Evolutionary conservation across 2,797 vertebrate species (phyloP).

Genomic region (Pampus argenteus): DNA sequence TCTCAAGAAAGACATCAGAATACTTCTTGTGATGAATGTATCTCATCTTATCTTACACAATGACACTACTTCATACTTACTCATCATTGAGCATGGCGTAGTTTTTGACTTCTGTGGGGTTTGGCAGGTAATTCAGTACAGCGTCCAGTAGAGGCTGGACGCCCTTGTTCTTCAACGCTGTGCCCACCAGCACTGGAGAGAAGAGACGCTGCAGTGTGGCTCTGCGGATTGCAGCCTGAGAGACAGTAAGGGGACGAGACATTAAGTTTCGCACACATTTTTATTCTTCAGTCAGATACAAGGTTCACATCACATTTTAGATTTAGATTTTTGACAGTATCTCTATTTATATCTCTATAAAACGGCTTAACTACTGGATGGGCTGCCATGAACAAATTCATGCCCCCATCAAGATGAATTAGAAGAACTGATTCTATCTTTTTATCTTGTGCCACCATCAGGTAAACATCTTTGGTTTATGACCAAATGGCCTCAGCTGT

Average conservation of each 20-base stretch:
- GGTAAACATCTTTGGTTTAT: no score
- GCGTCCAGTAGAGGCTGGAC: constrained; percentile 94
- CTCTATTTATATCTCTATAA: no score
- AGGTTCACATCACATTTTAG: no score
- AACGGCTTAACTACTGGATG: background rate
- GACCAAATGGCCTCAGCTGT: no score
- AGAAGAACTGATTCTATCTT: background rate
- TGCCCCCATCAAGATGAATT: background rate
- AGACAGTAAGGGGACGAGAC: background rate
- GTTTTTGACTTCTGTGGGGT: constrained; percentile 94
- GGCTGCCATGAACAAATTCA: background rate
- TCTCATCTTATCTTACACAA: background rate
- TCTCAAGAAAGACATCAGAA: background rate
- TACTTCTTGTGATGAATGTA: no score
- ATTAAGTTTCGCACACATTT: background rate
- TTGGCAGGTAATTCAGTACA: constrained; percentile 92
- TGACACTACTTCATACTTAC: constrained; percentile 80
- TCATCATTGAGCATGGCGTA: constrained; percentile 89
- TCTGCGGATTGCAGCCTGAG: constrained; percentile 92
- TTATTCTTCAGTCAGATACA: background rate
- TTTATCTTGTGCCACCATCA: background rate
- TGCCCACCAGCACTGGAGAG: constrained; percentile 93
- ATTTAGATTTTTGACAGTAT: background rate
- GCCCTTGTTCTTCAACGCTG: constrained; percentile 97
- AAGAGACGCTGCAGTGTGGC: constrained; percentile 91